phyloP scores from a whole-genome alignment of 2,113 vertebrate species.

The Ctenodactylus gundi region DNA sequence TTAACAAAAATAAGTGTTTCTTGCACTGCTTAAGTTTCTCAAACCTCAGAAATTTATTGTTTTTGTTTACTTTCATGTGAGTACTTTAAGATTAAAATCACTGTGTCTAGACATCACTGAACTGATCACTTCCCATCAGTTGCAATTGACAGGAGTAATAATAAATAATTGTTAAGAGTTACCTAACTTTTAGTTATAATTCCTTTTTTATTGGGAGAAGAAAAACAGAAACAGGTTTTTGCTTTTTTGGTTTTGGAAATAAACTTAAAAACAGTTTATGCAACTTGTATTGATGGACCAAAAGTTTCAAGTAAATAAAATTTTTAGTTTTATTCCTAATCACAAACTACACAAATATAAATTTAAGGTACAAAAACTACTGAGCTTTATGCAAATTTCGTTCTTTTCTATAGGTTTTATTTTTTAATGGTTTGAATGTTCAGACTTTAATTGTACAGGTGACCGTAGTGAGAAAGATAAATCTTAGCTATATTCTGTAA shows the following conservation, averaged over 20 bases:
- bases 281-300: neutral
- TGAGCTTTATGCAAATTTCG: neutral
- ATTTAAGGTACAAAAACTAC: neutral
- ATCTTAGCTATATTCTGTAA: neutral
- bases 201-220: neutral
- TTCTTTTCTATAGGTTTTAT: neutral
- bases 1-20: neutral
- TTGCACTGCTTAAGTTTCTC: neutral
- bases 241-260: neutral
- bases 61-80: neutral
- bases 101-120: neutral
- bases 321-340: neutral
- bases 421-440: conserved; percentile 25
- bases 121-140: neutral
- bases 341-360: neutral
- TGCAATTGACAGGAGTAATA: neutral
- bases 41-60: neutral
- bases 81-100: neutral
- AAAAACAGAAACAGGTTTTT: neutral
- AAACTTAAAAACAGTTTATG: neutral
- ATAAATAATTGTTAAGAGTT: neutral
- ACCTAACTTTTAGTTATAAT: neutral
- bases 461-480: neutral
- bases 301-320: neutral
- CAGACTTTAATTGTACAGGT: neutral